A percentile compares a stretch with the other conserved stretches of the same genome.
Conservation (phyloP, 2,113 vertebrate species). For the Elephantulus edwardii region DNA sequence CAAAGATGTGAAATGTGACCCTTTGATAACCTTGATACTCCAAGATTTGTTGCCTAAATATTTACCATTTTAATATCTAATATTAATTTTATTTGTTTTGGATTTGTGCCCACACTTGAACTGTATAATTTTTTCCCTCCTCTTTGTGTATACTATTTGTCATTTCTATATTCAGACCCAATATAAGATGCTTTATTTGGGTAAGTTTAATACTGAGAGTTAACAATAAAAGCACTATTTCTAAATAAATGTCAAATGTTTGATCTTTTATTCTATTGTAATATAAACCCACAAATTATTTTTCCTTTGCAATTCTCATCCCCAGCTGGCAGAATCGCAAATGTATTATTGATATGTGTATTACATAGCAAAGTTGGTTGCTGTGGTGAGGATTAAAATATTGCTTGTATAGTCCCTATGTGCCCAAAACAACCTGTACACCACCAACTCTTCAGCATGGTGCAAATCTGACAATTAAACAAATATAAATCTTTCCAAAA, state of each 20-base stretch:
- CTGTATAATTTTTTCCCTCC: conserved; percentile 28
- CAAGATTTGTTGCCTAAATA: conserved; percentile 79
- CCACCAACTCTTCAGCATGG: conserved; percentile 1
- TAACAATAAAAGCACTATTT: conserved; percentile 69
- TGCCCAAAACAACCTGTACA: conserved; percentile 60
- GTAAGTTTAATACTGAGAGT: conserved; percentile 71
- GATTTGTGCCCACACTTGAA: conserved; percentile 73
- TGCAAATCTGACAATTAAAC: conserved; percentile 68
- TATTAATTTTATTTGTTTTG: conserved; percentile 81
- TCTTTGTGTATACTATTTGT: conserved; percentile 65
- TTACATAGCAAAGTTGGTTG: conserved; percentile 78
- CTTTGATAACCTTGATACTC: conserved; percentile 71
- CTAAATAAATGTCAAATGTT: conserved; percentile 71
- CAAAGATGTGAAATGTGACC: conserved; percentile 70
- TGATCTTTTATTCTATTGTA: conserved; percentile 75
- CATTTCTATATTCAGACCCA: conserved; percentile 66
- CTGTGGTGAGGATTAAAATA: conserved; percentile 76
- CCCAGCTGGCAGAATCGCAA: conserved; percentile 77
- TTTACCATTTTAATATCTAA: conserved; percentile 77
- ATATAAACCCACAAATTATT: conserved; percentile 75
- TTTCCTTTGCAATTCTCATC: conserved; percentile 77
- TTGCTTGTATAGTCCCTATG: conserved; percentile 61
- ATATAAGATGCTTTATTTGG: conserved; percentile 75
- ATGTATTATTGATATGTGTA: conserved; percentile 76
- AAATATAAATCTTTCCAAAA: conserved; percentile 66